Evolutionary conservation across 2,888 invertebrate genomes (phyloP).

Genomic region (Drosophila bunnanda): DNA sequence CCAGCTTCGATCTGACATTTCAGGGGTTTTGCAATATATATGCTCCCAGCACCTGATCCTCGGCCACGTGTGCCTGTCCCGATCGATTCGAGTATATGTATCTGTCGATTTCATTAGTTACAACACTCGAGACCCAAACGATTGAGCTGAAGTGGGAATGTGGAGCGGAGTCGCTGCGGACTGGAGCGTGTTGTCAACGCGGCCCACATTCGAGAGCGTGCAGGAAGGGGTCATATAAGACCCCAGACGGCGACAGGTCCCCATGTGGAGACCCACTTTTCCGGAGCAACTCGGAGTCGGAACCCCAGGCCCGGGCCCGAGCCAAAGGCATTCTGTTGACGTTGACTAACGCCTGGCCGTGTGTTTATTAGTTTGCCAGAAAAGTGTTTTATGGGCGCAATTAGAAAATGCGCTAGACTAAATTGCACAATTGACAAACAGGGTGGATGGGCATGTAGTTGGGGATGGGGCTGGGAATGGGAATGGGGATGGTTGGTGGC

Average conservation of each 20-base stretch:
- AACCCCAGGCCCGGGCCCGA: constrained; percentile 21
- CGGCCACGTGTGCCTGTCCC: constrained; percentile 58
- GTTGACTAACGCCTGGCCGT: constrained; percentile 66
- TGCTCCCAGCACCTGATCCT: constrained; percentile 49
- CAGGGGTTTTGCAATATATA: constrained; percentile 28
- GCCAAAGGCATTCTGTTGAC: constrained; percentile 44
- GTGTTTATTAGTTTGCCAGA: constrained; percentile 77
- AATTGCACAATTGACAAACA: constrained; percentile 77
- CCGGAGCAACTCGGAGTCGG: not conserved
- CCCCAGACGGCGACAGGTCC: constrained; percentile 30
- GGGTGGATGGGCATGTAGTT: constrained; percentile 20
- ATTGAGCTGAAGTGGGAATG: constrained; percentile 63
- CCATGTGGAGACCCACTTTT: constrained; percentile 16
- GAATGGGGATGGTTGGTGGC: constrained; percentile 5
- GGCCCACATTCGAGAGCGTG: constrained; percentile 39
- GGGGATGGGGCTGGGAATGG: not conserved
- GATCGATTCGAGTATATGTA: constrained; percentile 25
- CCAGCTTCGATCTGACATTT: constrained; percentile 27
- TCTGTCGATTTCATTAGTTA: constrained; percentile 50
- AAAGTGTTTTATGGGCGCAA: constrained; percentile 74
- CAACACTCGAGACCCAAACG: constrained; percentile 66
- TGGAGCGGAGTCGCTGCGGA: constrained; percentile 16
- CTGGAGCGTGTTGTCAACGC: constrained; percentile 31
- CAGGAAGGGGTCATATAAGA: constrained; percentile 44
- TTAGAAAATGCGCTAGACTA: constrained; percentile 71